Conservation (phyloP, 2,797 vertebrate species). For the Poecile montanus region DNA sequence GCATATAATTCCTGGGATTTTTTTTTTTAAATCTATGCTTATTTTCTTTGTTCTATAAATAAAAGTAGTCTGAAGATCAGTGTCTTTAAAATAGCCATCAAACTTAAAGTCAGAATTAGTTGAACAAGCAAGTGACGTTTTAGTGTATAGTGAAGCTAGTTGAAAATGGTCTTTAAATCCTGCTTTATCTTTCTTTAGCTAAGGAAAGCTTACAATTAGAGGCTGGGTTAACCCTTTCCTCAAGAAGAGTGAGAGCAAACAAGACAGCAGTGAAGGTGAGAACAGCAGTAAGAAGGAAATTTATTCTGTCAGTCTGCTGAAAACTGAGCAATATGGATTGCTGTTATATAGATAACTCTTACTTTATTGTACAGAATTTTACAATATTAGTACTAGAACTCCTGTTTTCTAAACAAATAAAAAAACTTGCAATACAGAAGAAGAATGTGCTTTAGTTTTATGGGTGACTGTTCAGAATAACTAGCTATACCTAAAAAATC, state of each 20-base stretch:
- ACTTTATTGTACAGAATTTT: background rate
- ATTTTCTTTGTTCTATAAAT: conserved; percentile 34
- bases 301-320: background rate
- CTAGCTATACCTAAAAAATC: background rate
- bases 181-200: conserved; percentile 46
- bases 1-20: background rate
- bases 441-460: background rate
- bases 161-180: conserved; percentile 61
- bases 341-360: background rate
- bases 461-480: background rate
- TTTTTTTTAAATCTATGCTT: conserved; percentile 11
- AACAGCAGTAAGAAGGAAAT: background rate
- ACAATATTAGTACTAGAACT: background rate
- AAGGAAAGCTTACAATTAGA: conserved; percentile 37
- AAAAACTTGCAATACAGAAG: background rate
- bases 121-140: conserved; percentile 51
- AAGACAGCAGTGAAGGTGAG: background rate
- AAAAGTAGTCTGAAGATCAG: conserved; percentile 3
- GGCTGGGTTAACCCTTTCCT: conserved; percentile 32
- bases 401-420: background rate
- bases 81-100: conserved; percentile 28
- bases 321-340: background rate
- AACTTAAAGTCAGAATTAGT: conserved; percentile 46
- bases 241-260: background rate
- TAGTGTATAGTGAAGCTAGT: conserved; percentile 34